Percentiles rank a stretch among this genome's conserved stretches.
Evolutionary conservation across 2,888 invertebrate genomes (phyloP).

Genomic region (Thymelicus acteon): DNA sequence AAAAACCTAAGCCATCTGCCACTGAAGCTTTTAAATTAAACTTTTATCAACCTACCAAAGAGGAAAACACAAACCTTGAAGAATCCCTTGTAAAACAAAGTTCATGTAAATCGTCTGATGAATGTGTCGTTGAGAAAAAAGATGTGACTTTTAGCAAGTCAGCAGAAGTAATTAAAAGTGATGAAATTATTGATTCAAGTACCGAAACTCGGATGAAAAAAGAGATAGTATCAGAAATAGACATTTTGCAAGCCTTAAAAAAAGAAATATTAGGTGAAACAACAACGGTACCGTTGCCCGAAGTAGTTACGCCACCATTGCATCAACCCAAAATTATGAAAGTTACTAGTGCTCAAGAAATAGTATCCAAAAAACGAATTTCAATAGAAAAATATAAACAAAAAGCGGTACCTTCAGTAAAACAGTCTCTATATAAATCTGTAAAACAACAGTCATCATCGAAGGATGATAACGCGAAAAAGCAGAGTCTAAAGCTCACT

Average conservation of each 20-base stretch:
- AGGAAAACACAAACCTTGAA: slow-evolving; percentile 31
- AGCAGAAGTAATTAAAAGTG: slow-evolving; percentile 5
- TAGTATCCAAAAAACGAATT: slow-evolving; percentile 72
- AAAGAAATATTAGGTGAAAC: slow-evolving; percentile 76
- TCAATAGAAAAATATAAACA: slow-evolving; percentile 80
- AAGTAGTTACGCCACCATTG: slow-evolving; percentile 63
- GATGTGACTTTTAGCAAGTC: neutral
- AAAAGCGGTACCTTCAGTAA: slow-evolving; percentile 52
- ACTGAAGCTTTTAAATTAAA: slow-evolving; percentile 55
- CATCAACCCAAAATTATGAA: slow-evolving; percentile 76
- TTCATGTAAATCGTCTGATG: slow-evolving; percentile 1
- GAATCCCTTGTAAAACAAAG: neutral
- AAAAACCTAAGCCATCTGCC: neutral
- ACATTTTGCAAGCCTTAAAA: slow-evolving; percentile 77
- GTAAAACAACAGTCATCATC: slow-evolving; percentile 40
- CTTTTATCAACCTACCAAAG: slow-evolving; percentile 62
- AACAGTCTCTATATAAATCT: slow-evolving; percentile 47
- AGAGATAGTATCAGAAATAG: slow-evolving; percentile 71
- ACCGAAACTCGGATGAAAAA: slow-evolving; percentile 30
- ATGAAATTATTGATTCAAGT: neutral
- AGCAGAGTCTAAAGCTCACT: slow-evolving; percentile 75
- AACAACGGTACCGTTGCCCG: slow-evolving; percentile 57
- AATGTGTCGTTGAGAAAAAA: neutral
- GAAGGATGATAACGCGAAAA: slow-evolving; percentile 60
- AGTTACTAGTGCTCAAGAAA: slow-evolving; percentile 64